Percentiles rank a stretch among this genome's conserved stretches.
These are phyloP conservation scores for Odontomyia ornata DNA, from an alignment of 2,888 invertebrate genomes.

Conservation along the genomic window DNA sequence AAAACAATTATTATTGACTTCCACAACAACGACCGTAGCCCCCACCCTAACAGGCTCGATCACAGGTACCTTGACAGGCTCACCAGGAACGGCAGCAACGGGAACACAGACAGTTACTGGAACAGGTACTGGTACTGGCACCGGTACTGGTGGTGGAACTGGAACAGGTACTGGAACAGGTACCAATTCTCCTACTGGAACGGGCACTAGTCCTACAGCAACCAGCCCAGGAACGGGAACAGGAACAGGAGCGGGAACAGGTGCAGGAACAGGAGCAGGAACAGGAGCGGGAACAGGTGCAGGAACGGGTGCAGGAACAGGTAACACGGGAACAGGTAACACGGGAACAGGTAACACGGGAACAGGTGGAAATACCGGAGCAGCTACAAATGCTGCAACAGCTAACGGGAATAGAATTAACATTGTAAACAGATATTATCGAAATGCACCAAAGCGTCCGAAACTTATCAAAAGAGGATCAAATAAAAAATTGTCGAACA, in stretches of 20 bases:
- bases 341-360: not conserved
- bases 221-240: not conserved
- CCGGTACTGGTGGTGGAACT: not conserved
- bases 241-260: slow-evolving; percentile 7
- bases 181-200: not conserved
- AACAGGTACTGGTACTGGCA: not conserved
- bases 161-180: not conserved
- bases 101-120: not conserved
- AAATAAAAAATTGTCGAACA: no score
- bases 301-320: not conserved
- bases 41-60: slow-evolving; percentile 1
- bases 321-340: not conserved
- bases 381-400: no score
- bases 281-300: not conserved
- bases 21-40: slow-evolving; percentile 1
- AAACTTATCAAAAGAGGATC: no score
- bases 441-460: no score
- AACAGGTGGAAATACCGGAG: not conserved
- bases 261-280: not conserved
- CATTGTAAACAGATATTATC: no score
- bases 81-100: not conserved
- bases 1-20: not conserved
- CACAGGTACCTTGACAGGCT: not conserved
- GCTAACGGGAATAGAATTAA: not conserved
- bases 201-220: slow-evolving; percentile 1